Conservation (phyloP, 1,140 invertebrate genomes). For the Magallana ariakensis region DNA sequence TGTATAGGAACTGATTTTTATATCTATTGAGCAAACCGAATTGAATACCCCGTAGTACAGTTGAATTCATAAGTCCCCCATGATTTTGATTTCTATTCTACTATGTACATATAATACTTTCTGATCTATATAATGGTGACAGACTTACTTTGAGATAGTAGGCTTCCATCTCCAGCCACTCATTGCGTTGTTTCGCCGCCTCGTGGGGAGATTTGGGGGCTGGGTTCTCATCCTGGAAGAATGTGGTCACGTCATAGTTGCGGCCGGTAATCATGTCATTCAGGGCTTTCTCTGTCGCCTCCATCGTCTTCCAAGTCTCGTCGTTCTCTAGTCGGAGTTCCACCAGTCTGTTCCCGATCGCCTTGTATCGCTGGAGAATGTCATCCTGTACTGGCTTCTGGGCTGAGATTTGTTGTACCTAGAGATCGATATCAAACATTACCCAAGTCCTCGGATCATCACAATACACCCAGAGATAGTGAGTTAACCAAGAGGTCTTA, state of each 20-base stretch:
- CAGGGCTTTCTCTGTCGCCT: slow-evolving; percentile 93
- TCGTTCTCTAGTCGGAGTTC: slow-evolving; percentile 92
- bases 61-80: no score
- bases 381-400: slow-evolving; percentile 86
- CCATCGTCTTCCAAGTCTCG: slow-evolving; percentile 95
- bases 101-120: no score
- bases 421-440: slow-evolving; percentile 35
- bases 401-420: slow-evolving; percentile 80
- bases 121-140: no score
- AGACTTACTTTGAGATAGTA: slow-evolving; percentile 88
- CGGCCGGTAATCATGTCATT: slow-evolving; percentile 90
- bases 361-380: slow-evolving; percentile 89
- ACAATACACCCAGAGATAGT: no score
- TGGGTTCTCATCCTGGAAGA: slow-evolving; percentile 83
- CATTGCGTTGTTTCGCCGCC: slow-evolving; percentile 84
- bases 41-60: no score
- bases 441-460: neutral
- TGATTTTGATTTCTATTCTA: no score
- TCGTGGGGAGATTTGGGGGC: slow-evolving; percentile 75
- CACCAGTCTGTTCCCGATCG: slow-evolving; percentile 89
- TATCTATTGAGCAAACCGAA: no score
- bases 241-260: slow-evolving; percentile 87
- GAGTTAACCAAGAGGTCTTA: no score
- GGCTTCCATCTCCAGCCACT: slow-evolving; percentile 92
- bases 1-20: no score